Conservation (phyloP, 1,140 invertebrate genomes). For the Dolichoris vasculosae region DNA sequence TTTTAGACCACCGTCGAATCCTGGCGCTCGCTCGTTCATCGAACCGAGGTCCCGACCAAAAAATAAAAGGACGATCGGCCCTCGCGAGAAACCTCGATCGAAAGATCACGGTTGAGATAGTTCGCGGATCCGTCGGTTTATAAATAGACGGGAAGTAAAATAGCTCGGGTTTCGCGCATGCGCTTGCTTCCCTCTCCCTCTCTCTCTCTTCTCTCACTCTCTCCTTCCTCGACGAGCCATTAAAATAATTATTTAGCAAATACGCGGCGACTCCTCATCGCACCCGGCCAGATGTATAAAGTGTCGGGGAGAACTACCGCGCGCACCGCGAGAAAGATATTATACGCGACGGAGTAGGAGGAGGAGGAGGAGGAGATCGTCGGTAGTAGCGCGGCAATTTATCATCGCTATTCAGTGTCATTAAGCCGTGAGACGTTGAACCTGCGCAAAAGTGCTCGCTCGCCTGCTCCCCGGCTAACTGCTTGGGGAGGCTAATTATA, state of each 20-base stretch:
- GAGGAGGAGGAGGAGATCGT: not conserved
- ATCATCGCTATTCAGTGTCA: slow-evolving; percentile 54
- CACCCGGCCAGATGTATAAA: slow-evolving; percentile 14
- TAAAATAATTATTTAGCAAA: slow-evolving; percentile 49
- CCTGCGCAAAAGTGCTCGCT: slow-evolving; percentile 50
- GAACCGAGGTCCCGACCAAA: not conserved
- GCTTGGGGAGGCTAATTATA: slow-evolving; percentile 63
- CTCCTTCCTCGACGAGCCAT: slow-evolving; percentile 16
- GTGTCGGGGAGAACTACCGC: not conserved
- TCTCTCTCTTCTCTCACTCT: no score
- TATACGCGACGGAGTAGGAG: not conserved
- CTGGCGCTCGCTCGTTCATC: no score
- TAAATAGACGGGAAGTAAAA: slow-evolving; percentile 6
- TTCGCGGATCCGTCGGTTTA: not conserved
- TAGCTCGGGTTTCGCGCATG: not conserved
- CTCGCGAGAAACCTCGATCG: not conserved
- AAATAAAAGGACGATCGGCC: not conserved
- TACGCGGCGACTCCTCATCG: slow-evolving; percentile 16
- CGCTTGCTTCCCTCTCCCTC: not conserved
- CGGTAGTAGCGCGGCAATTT: slow-evolving; percentile 32
- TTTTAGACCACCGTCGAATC: no score
- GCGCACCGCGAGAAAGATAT: slow-evolving; percentile 33
- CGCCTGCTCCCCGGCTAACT: slow-evolving; percentile 45
- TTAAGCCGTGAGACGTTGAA: slow-evolving; percentile 56
- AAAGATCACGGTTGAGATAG: not conserved